Evolutionary conservation across 2,797 vertebrate species (phyloP).

Genomic region (Eulemur albifrons): DNA sequence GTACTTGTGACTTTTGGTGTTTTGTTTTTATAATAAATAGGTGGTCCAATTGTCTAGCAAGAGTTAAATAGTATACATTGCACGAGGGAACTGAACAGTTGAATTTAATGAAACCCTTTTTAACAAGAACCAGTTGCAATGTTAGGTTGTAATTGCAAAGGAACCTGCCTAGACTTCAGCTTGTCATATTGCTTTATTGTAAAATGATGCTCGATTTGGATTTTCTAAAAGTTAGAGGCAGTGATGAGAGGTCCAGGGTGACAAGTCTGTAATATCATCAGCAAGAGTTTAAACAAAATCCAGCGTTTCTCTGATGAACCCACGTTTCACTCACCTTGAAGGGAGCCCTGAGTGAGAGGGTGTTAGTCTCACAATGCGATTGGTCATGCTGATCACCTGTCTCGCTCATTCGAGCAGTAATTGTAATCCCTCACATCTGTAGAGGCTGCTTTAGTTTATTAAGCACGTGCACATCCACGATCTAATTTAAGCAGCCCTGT

Average conservation of each 20-base stretch:
- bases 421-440: background rate
- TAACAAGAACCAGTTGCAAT: background rate
- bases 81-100: background rate
- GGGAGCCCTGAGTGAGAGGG: background rate
- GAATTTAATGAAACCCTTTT: conserved; percentile 41
- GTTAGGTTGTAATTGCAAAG: conserved; percentile 18
- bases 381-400: background rate
- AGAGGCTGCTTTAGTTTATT: background rate
- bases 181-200: conserved; percentile 29
- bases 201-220: background rate
- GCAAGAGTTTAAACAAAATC: conserved; percentile 22
- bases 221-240: conserved; percentile 20
- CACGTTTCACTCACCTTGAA: background rate
- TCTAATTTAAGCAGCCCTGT: background rate
- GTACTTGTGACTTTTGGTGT: background rate
- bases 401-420: background rate
- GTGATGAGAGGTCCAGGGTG: background rate
- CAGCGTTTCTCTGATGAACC: background rate
- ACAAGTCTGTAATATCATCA: background rate
- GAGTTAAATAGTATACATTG: background rate
- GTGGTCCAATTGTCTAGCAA: background rate
- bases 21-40: background rate
- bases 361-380: background rate
- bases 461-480: background rate
- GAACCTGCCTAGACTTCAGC: background rate